Conservation (phyloP, 2,888 invertebrate species). For the Nyleta sp. region DNA sequence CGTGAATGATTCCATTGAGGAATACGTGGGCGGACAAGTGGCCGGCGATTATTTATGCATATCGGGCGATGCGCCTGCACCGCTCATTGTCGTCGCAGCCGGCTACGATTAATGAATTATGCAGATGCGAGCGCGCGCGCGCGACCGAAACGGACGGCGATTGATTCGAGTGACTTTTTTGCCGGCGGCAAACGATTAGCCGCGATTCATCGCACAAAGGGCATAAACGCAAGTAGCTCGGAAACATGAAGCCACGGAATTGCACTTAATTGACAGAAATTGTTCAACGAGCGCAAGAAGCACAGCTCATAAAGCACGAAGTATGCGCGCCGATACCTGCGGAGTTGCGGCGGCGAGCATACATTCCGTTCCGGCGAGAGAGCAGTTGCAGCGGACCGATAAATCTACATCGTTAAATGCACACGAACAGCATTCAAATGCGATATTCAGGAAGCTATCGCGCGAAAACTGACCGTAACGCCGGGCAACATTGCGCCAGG, state of each 20-base stretch:
- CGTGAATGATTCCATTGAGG: conserved; percentile 77
- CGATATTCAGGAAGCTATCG: conserved; percentile 62
- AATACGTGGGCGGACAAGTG: conserved; percentile 64
- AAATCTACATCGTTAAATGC: conserved; percentile 58
- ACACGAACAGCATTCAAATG: conserved; percentile 52
- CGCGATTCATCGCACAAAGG: conserved; percentile 33
- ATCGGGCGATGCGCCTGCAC: conserved; percentile 64
- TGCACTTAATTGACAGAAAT: conserved; percentile 62
- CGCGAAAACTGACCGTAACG: conserved; percentile 47
- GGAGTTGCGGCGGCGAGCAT: conserved; percentile 33
- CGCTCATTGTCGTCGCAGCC: conserved; percentile 37
- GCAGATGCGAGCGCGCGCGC: conserved; percentile 32
- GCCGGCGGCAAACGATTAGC: conserved; percentile 23
- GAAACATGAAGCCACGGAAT: conserved; percentile 47
- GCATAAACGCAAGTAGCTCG: conserved; percentile 43
- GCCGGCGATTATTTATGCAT: conserved; percentile 65
- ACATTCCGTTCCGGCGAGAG: conserved; percentile 59
- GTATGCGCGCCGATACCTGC: conserved; percentile 62
- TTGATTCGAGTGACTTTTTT: conserved; percentile 43
- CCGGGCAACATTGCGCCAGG: conserved; percentile 25
- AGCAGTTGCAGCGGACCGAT: conserved; percentile 54
- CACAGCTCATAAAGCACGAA: conserved; percentile 67
- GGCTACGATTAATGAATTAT: conserved; percentile 55
- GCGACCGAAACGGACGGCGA: conserved; percentile 13
- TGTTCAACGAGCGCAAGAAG: conserved; percentile 59